Conservation (phyloP, 2,888 invertebrate genomes). For the Petrophora chlorosata region DNA sequence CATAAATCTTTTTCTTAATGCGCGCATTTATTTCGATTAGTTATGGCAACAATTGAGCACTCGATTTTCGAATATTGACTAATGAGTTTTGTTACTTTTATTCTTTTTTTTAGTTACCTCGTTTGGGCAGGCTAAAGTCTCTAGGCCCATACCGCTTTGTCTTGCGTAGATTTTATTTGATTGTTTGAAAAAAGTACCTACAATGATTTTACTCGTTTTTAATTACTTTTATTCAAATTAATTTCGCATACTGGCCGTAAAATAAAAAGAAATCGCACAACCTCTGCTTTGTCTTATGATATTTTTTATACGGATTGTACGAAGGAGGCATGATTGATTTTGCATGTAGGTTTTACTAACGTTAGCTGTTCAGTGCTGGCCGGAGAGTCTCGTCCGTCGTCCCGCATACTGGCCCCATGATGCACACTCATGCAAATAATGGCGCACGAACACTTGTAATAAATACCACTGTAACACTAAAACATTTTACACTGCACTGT, state of each 20-base stretch:
- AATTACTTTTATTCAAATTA: not conserved
- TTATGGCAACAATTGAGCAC: slow-evolving; percentile 12
- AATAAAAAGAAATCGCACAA: too few species aligned
- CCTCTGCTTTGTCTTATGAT: not conserved
- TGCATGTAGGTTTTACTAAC: slow-evolving; percentile 51
- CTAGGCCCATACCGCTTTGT: too few species aligned
- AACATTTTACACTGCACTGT: slow-evolving; percentile 65
- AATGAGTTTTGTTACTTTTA: not conserved
- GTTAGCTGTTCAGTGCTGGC: slow-evolving; percentile 80
- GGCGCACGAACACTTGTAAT: slow-evolving; percentile 26
- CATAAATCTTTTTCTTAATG: slow-evolving; percentile 10
- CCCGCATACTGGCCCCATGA: slow-evolving; percentile 70
- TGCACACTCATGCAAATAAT: slow-evolving; percentile 73
- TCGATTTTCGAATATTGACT: slow-evolving; percentile 8
- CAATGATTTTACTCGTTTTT: not conserved
- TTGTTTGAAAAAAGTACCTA: too few species aligned
- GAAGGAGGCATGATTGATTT: too few species aligned
- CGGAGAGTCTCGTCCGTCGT: slow-evolving; percentile 76
- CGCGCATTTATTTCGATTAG: slow-evolving; percentile 1
- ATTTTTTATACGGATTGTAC: slow-evolving; percentile 6
- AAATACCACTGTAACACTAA: slow-evolving; percentile 64
- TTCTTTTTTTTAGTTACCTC: too few species aligned
- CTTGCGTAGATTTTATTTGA: too few species aligned
- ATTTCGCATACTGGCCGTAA: too few species aligned
- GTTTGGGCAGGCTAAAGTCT: too few species aligned